Evolutionary conservation across 37 sponge, comb jelly and placozoan species (phyloP).

Genomic region (Tethya wilhelma): DNA sequence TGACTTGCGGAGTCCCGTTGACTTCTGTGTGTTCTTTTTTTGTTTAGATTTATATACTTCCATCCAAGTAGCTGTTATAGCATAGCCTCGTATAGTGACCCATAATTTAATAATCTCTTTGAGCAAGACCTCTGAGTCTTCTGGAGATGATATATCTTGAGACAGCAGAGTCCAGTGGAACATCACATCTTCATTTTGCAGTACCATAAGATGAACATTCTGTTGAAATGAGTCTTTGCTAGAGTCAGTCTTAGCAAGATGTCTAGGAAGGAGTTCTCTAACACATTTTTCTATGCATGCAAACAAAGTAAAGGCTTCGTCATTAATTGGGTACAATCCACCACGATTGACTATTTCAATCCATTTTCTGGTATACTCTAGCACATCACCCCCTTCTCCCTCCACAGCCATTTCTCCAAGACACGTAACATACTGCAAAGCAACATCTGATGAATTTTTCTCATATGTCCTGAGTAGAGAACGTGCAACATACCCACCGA

Average conservation of each 20-base stretch:
- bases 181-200: constrained; percentile 9
- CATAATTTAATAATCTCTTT: constrained; percentile 33
- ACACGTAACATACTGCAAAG: constrained; percentile 13
- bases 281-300: constrained; percentile 15
- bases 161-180: constrained; percentile 26
- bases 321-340: constrained; percentile 43
- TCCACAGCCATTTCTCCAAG: constrained; percentile 51
- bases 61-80: constrained; percentile 9
- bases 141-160: neutral
- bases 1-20: neutral
- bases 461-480: constrained; percentile 41
- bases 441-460: neutral
- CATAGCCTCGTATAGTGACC: constrained; percentile 33
- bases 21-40: constrained; percentile 8
- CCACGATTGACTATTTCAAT: constrained; percentile 51
- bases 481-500: constrained; percentile 13
- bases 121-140: constrained; percentile 12
- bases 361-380: constrained; percentile 22
- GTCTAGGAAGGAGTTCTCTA: neutral
- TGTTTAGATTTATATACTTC: constrained; percentile 10
- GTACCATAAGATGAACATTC: no score
- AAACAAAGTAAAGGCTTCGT: constrained; percentile 25
- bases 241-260: neutral
- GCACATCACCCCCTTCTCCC: constrained; percentile 23
- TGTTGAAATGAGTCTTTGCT: neutral